Base-by-base conservation (phyloP, 2,888 invertebrate genomes). In the Drosophila trichaetosa region DNA sequence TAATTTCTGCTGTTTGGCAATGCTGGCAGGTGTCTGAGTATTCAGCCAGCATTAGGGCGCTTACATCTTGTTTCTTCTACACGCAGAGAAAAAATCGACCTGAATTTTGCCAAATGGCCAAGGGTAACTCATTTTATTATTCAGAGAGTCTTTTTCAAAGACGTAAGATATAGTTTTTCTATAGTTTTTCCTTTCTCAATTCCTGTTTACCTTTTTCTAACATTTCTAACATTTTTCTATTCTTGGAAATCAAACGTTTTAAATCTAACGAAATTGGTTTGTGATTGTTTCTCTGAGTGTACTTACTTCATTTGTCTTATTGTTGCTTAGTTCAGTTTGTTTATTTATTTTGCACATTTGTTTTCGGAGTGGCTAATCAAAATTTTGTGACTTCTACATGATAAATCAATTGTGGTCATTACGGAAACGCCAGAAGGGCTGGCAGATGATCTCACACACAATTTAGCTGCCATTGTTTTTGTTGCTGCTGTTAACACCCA, bases 1-100 rank as follows among this genome's bases (percentile, higher is more conserved):
- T 79, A 79, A 83, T 87, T 89, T 83, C 31, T 72, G 69, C 42
- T 71, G 65, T 86, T 76, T 86, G 81, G 79, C 77, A 79, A 81
- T 58, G 59, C 31, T 54, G 57, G 56, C 82, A 85, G 82, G 88
- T 83, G 82, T 54, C 69, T 58, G 58, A 16, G 60, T 63, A 69
- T 63, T 68, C 56, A 56, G 53, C 53, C 52, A 63, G 58, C 69
- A 68, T 54, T 71, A 21, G 33, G 36, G 27, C 36, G 46, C 48
- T 56, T 57, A 40, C 24, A 59, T 31, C 13, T n/a, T 48, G 18
- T 48, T 54, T n/a, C 46, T 38, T n/a, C 8, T 60, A 27, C 4
- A 31, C 46, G 11, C 1, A 24, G 8, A 46, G 13, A 40, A 40
- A 42, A 24, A 24, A 16, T 24, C 46, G 24, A 46, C 16, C 24